Conservation (phyloP, 1,140 invertebrate genomes). For the Hylaeus anthracinus region DNA sequence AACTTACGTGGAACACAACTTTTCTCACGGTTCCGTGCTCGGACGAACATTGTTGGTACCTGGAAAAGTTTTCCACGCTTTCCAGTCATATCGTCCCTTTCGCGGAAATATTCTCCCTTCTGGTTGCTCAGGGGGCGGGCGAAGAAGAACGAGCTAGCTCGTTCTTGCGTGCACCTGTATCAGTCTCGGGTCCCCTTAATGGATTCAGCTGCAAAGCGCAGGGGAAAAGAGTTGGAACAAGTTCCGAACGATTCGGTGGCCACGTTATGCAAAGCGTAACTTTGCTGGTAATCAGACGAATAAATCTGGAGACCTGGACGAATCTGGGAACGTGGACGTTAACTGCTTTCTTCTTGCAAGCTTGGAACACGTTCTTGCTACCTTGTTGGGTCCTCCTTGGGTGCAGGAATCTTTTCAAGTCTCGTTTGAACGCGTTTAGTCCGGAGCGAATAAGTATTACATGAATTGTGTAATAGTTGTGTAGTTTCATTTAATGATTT, state of each 20-base stretch:
- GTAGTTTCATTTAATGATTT: too few species aligned
- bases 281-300: conserved; percentile 40
- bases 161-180: conserved; percentile 30
- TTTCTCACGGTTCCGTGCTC: conserved; percentile 10
- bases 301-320: conserved; percentile 16
- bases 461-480: too few species aligned
- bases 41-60: conserved; percentile 34
- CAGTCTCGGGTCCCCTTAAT: conserved; percentile 39
- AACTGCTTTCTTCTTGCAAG: neutral
- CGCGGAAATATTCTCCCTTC: conserved; percentile 21
- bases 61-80: conserved; percentile 32
- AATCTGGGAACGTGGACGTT: neutral
- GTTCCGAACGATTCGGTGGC: conserved; percentile 14
- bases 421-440: too few species aligned
- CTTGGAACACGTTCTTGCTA: neutral
- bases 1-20: conserved; percentile 26
- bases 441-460: too few species aligned
- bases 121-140: neutral
- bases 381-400: too few species aligned
- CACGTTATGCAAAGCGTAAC: conserved; percentile 28
- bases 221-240: conserved; percentile 30
- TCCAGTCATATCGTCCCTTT: neutral
- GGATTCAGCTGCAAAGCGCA: conserved; percentile 34
- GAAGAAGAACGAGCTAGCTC: conserved; percentile 14
- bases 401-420: neutral